Conservation (phyloP, 2,113 vertebrate species). For the Phocoena sinus region DNA sequence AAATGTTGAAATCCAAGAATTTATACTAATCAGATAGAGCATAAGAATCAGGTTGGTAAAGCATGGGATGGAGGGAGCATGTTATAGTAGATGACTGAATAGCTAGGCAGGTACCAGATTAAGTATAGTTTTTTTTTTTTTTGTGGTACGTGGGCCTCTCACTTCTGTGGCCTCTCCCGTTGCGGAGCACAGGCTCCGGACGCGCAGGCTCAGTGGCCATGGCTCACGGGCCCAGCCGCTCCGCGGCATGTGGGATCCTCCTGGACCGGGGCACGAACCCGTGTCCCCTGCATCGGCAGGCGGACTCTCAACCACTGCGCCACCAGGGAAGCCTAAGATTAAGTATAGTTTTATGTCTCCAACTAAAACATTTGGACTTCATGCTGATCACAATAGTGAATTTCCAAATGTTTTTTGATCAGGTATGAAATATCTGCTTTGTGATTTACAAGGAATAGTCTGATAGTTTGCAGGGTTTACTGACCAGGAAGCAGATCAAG, state of each 20-base stretch:
- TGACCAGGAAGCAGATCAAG: not conserved
- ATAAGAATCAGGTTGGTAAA: not conserved
- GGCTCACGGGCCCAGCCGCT: no score
- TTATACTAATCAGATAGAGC: not conserved
- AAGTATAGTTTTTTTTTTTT: not conserved
- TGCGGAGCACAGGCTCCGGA: no score
- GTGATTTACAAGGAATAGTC: not conserved
- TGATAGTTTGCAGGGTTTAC: not conserved
- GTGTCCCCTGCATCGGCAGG: no score
- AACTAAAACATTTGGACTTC: not conserved
- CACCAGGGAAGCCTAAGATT: no score
- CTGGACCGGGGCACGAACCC: no score
- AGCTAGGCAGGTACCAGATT: fast-evolving
- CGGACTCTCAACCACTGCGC: no score
- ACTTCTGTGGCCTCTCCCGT: no score
- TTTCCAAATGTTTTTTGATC: not conserved
- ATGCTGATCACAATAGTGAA: not conserved
- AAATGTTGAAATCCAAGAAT: not conserved
- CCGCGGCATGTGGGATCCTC: no score
- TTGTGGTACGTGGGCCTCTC: no score
- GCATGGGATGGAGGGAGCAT: not conserved
- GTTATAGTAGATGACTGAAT: not conserved
- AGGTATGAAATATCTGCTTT: not conserved
- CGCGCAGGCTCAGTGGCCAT: no score
- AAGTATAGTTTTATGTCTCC: not conserved